phyloP scores from a whole-genome alignment of 2,113 vertebrate species.

The Bombycilla garrulus region DNA sequence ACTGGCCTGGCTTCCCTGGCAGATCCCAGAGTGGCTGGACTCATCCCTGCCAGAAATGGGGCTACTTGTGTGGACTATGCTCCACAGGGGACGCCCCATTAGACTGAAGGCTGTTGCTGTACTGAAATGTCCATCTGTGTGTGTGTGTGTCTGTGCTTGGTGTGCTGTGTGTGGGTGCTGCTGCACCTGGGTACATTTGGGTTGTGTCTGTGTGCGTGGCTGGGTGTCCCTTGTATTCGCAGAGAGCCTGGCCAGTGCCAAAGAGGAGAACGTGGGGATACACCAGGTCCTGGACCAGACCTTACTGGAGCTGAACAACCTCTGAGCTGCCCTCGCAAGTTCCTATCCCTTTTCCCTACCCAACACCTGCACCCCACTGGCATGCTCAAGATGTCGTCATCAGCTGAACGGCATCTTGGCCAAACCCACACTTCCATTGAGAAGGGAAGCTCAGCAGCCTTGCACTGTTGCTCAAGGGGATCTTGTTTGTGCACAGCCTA shows the following conservation, averaged over 20 bases:
- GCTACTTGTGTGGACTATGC: neutral
- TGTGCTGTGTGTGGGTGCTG: neutral
- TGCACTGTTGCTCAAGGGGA: neutral
- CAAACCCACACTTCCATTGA: constrained; percentile 15
- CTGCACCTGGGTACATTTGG: neutral
- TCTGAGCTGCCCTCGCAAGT: constrained; percentile 73
- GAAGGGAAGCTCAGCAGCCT: constrained; percentile 38
- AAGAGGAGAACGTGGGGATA: constrained; percentile 96
- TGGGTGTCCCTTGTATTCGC: constrained; percentile 54
- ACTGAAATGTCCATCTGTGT: constrained; percentile 10
- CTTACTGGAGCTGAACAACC: constrained; percentile 95
- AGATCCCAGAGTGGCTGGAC: neutral
- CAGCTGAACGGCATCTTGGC: constrained; percentile 29
- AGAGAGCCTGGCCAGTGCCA: constrained; percentile 94
- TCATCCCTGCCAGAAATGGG: neutral
- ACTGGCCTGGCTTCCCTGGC: neutral
- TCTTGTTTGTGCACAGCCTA: constrained; percentile 50
- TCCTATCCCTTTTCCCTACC: neutral
- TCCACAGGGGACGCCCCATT: fast-evolving
- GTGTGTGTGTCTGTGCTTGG: neutral
- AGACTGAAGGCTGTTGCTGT: neutral
- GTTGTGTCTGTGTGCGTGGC: neutral
- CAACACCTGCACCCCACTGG: constrained; percentile 19
- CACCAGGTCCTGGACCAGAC: constrained; percentile 97
- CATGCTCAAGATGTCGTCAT: constrained; percentile 5